Base-by-base conservation (phyloP, 2,113 vertebrate species). In the Onychostruthus taczanowskii region DNA sequence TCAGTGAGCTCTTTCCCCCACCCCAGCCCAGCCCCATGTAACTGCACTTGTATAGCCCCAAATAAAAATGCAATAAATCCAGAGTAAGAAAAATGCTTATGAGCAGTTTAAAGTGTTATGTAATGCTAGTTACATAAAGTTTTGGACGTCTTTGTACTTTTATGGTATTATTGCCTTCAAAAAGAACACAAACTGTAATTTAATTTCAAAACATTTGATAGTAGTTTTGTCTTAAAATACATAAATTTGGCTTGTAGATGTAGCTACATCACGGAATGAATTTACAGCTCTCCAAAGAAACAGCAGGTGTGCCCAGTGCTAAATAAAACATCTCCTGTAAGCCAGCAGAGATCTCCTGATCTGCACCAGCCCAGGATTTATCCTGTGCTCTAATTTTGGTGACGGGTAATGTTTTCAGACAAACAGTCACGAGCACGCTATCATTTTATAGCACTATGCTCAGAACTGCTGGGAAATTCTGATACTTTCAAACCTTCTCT, bases 111-210 rank as follows among this genome's bases (percentile, higher is more conserved):
- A 80, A 69, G 88, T 78, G 49, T 93, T 96, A 94, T 50, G 53
- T 84, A 95, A 94, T 79, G 30, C 41, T 39, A n/a, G 88, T 95
- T 96, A 90, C 53, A 84, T 95, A 87, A 96, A 95, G 80, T 89
- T 92, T 91, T 85, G 83, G 61, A 80, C 84, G 56, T 66, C 75
- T 94, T 92, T 86, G 46, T 75, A 68, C 68, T 80, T 84, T 49
- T 67, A 81, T 76, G 69, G 13, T 64, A 44, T 63, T 94, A 70
- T 15, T 95, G 74, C 87, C 49, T 84, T 87, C 30, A 80, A 37
- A 93, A 94, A 82, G 70, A 90, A 73, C 22, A 89, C 19, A 62
- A 91, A 77, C 37, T 81, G 35, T 19, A 62, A 52, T 70, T 94
- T 75, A 20, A 74, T 53, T 93, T 92, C 49, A 44, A 39, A 92